Evolutionary conservation across 1,140 invertebrate species (phyloP), one percentile per base, ranked within the genome.

Genomic region (Anastatus disparis): DNA sequence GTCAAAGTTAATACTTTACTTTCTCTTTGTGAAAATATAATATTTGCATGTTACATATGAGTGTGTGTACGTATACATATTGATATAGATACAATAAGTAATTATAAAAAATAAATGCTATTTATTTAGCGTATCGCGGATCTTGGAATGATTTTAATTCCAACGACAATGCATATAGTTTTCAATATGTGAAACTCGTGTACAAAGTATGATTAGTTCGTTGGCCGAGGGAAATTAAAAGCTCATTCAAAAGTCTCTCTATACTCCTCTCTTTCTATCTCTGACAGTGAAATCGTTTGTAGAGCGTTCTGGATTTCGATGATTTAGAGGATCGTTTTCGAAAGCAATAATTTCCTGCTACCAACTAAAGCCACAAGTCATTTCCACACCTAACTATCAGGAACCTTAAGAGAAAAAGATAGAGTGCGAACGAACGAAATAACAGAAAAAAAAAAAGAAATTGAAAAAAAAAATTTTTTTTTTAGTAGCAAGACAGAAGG

Each of bases 381-480:
- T 81, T 82, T 82, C 81, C 76, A 82, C 79, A 79, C 78, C 81
- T 81, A 78, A 76, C 78, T 75, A 79, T 80, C 80, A 81, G 76
- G 22, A 38, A 55, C n/a, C 35, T 24, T 12, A 24, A 38, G 22
- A 59, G 35, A 8, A 6, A 53, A 15, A 56, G 52, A 27, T 24
- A 17, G 52, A 24, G 59, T 15, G 53, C 24, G 44, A 52, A 52
- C 22, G 26, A 13, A 27, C 13, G 50, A 52, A 52, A 46, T 22
- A 48, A 13, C 24, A 27, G 50, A 46, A n/a, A 46, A 20, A 46
- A 46, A 20, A 20, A 46, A 46, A n/a, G n/a, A n/a, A n/a, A n/a
- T n/a, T n/a, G n/a, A n/a, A n/a, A n/a, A n/a, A n/a, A n/a, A n/a
- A n/a, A n/a, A n/a, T n/a, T n/a, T n/a, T n/a, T n/a, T n/a, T n/a